Percentiles rank a stretch among this genome's conserved stretches.
phyloP scores from a whole-genome alignment of 2,888 invertebrate genomes.

The Cerceris ruficornis region DNA sequence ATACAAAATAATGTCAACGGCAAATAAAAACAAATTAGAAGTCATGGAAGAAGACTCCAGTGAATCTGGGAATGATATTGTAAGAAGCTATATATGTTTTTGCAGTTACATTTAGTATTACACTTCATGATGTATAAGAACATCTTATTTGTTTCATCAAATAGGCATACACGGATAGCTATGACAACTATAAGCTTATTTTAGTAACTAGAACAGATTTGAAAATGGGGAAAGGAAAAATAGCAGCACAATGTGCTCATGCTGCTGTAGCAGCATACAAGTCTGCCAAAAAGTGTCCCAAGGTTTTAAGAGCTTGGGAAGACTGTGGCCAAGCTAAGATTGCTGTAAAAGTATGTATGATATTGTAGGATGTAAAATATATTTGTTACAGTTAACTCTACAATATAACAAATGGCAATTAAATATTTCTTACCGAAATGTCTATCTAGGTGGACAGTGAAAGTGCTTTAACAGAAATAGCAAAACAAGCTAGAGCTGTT shows the following conservation, averaged over 20 bases:
- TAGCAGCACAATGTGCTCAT: conserved; percentile 96
- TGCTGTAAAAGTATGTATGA: conserved; percentile 86
- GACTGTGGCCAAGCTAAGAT: conserved; percentile 93
- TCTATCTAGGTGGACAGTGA: conserved; percentile 86
- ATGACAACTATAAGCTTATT: conserved; percentile 89
- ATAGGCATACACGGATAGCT: conserved; percentile 33
- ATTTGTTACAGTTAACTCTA: background rate
- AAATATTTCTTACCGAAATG: too few species aligned
- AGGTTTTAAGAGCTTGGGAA: conserved; percentile 86
- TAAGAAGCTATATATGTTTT: conserved; percentile 18
- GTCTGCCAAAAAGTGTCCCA: conserved; percentile 86
- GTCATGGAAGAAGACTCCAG: conserved; percentile 14
- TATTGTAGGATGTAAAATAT: background rate
- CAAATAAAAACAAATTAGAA: conserved; percentile 28
- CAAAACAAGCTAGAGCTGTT: conserved; percentile 86
- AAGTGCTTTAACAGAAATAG: conserved; percentile 87
- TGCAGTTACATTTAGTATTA: background rate
- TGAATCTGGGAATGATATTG: conserved; percentile 44
- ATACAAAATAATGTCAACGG: conserved; percentile 56
- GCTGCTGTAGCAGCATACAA: conserved; percentile 95
- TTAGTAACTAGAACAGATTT: conserved; percentile 94
- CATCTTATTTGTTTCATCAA: background rate
- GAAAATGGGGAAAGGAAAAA: conserved; percentile 97
- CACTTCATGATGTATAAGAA: background rate
- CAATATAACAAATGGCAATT: background rate